A percentile compares a stretch with the other conserved stretches of the same genome.
Conservation (phyloP, 2,113 vertebrate genomes). For the Motacilla tschutschensis region DNA sequence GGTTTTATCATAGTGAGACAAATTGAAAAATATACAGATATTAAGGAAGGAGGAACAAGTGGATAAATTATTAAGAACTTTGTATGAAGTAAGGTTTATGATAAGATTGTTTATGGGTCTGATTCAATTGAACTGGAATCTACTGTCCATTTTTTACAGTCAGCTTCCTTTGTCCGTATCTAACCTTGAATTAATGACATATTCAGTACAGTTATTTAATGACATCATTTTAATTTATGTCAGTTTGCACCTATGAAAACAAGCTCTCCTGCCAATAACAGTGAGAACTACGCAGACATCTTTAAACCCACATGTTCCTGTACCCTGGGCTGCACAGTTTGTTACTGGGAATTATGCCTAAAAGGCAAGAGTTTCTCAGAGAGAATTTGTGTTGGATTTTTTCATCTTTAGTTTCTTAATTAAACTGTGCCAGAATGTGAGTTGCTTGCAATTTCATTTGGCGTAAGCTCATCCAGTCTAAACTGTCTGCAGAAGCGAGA, state of each 20-base stretch:
- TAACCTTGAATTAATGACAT: slow-evolving; percentile 29
- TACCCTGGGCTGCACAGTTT: slow-evolving; percentile 31
- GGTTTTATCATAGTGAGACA: not conserved
- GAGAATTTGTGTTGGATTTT: not conserved
- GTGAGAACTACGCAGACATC: not conserved
- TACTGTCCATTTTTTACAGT: not conserved
- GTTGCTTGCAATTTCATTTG: slow-evolving; percentile 54
- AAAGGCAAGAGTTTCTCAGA: slow-evolving; percentile 31
- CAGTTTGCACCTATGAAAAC: not conserved
- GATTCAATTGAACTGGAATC: not conserved
- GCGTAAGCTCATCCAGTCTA: slow-evolving; percentile 32
- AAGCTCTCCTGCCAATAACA: not conserved
- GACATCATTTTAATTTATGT: slow-evolving; percentile 34
- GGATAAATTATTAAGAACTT: not conserved
- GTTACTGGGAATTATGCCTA: slow-evolving; percentile 54
- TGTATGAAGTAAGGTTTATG: not conserved
- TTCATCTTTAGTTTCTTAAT: slow-evolving; percentile 27
- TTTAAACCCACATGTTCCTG: slow-evolving; percentile 14
- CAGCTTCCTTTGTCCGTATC: not conserved
- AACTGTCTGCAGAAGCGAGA: slow-evolving; percentile 15
- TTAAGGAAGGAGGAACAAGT: not conserved
- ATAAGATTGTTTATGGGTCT: not conserved
- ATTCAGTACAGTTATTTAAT: not conserved
- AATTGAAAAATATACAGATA: not conserved
- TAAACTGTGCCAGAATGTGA: slow-evolving; percentile 21